Base-by-base conservation (phyloP, 2,888 invertebrate genomes). In the Saturnia japonica region DNA sequence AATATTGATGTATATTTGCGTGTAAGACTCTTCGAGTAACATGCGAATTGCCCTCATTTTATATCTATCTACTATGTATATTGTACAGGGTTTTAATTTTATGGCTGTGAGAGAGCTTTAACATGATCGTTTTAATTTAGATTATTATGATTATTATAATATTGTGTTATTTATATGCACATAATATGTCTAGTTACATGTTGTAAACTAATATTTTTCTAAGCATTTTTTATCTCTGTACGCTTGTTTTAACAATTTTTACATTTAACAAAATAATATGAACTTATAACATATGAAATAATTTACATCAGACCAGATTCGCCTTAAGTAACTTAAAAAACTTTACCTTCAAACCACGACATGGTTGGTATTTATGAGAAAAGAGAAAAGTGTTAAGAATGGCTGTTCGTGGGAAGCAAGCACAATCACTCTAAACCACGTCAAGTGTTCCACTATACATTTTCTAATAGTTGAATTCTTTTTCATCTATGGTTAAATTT, bases 361-460 rank as follows among this genome's bases (percentile, higher is more conserved):
- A 87, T 89, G 84, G 85, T 84, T 80, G 80, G 80, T 80, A 82
- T 83, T 84, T 88, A 91, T 91, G 91, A 88, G 92, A 93, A 93
- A 93, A 93, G 92, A 93, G 93, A 93, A 93, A 93, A 90, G 91
- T 89, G 82, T 79, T 89, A 91, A 91, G 91, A 92, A 93, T 91
- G 83, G 87, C 80, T 82, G 81, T 74, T 84, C 90, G 91, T 93
- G 93, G 85, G 93, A 93, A 91, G 75, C 77, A 67, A 72, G 78
- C 79, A 92, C 91, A 84, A 89, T 91, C 80, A 85, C 85, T 81
- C 88, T 90, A 89, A 88, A 84, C 88, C 88, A 86, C 88, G 82
- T 78, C 81, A 80, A 75, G 82, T 91, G 88, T 90, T 91, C 93
- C 91, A 88, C 90, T 83, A 60, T 14, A 79, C 84, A 91, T 88